Percentiles rank a stretch among this genome's conserved stretches.
phyloP scores from a whole-genome alignment of 35 echinoderm and acorn worm genomes.

The Strongylocentrotus purpuratus region DNA sequence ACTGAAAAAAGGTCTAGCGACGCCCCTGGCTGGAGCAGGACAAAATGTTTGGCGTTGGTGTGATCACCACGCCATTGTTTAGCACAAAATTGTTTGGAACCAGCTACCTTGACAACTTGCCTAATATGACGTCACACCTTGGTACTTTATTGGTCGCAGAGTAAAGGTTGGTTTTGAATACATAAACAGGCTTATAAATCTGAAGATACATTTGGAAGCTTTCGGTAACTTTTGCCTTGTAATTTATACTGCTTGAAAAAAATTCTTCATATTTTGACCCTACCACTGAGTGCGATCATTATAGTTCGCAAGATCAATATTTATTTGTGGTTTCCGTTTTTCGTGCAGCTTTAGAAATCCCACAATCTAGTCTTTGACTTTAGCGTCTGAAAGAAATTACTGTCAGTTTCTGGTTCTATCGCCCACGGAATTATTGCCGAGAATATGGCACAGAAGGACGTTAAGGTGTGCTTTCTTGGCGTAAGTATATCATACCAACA shows the following conservation, averaged over 20 bases:
- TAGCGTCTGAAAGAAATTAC: neutral
- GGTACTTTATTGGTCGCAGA: neutral
- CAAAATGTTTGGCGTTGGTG: too few species aligned
- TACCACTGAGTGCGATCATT: neutral
- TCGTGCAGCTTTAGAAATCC: neutral
- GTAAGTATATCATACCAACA: neutral
- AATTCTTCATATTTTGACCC: neutral
- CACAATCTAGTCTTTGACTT: neutral
- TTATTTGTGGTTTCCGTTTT: neutral
- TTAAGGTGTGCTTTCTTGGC: neutral
- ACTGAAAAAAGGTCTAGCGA: too few species aligned
- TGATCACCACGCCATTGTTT: too few species aligned
- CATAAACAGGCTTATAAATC: neutral
- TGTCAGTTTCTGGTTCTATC: neutral
- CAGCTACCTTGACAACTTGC: too few species aligned
- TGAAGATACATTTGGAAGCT: neutral
- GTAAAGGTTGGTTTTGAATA: neutral
- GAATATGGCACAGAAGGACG: neutral
- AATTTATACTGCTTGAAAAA: neutral
- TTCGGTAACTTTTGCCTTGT: neutral
- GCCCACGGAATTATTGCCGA: constrained; percentile 9
- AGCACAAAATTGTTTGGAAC: too few species aligned
- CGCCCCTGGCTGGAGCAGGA: too few species aligned
- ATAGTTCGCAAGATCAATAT: neutral
- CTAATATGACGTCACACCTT: too few species aligned